These are phyloP conservation scores for Fregata magnificens DNA, from an alignment of 2,113 vertebrate species.

Conservation along the genomic window DNA sequence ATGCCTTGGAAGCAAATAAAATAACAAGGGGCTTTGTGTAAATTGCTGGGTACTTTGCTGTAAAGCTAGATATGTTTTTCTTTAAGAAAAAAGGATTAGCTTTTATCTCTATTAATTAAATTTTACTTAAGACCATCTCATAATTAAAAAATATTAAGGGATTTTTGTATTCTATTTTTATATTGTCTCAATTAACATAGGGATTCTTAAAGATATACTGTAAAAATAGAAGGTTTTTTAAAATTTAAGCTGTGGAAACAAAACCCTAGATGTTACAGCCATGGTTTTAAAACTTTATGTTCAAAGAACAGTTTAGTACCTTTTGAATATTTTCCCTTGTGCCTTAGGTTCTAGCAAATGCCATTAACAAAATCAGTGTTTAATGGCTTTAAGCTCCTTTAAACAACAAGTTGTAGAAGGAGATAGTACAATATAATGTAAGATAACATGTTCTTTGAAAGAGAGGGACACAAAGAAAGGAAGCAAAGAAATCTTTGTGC, in stretches of 20 bases:
- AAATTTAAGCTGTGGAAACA: neutral
- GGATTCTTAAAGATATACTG: neutral
- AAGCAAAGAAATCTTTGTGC: neutral
- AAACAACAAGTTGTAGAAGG: neutral
- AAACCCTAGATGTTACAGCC: neutral
- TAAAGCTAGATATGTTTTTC: neutral
- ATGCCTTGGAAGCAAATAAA: neutral
- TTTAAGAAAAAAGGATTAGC: neutral
- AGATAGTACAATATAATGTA: neutral
- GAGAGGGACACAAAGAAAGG: neutral
- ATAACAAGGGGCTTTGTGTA: neutral
- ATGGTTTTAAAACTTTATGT: neutral
- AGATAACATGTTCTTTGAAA: neutral
- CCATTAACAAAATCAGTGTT: neutral
- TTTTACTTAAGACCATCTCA: neutral
- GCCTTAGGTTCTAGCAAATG: neutral
- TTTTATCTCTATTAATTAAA: slow-evolving; percentile 24
- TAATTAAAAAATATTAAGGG: neutral
- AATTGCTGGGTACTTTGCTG: neutral
- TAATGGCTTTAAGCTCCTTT: neutral
- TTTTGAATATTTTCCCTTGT: neutral
- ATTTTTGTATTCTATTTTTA: neutral
- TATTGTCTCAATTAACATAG: neutral
- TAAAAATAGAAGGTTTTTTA: neutral
- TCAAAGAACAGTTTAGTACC: neutral